Evolutionary conservation across 1,140 invertebrate species (phyloP), one percentile per base, ranked within the genome.

Genomic region (Odontomachus brunneus): DNA sequence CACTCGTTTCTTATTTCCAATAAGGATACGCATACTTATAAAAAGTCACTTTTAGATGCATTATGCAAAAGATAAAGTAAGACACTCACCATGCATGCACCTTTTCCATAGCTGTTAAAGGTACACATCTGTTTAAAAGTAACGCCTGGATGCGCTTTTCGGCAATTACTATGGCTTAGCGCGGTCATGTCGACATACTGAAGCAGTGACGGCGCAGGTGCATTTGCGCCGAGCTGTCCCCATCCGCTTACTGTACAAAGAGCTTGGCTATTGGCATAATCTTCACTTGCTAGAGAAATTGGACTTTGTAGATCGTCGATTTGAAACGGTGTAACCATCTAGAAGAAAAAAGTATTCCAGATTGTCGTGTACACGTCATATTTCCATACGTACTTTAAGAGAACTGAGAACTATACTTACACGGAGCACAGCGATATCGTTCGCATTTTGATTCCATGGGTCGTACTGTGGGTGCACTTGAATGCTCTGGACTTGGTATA

Each of bases 41-140:
- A n/a, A n/a, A n/a, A n/a, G n/a, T n/a, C n/a, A n/a, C n/a, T n/a
- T n/a, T n/a, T n/a, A n/a, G n/a, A 5, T 33, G 2, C 5, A 33
- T 33, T 63, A n/a, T 49, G 14, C 2, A 33, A 15, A 76, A 53
- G 29, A 49, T 60, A 44, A 44, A 5, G 2, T 33, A 33, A 33
- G 29, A 53, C 29, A 78, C 17, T 78, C 26, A 57, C 75, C 55
- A 15, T 33, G 17, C 33, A 78, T 9, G 17, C 63, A 22, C 51
- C 63, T 49, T 67, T 24, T 1, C 29, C 33, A 19, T 63, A 11
- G 22, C 12, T 78, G 22, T 78, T 29, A 49, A 78, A 7, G 17
- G 49, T 69, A 19, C 33, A 78, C 4, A 69, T 69, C 0, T 78
- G 63, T 44, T 67, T 69, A 26, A 57, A 22, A 22, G 26, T 78